Percentiles rank a stretch among this genome's conserved stretches.
phyloP scores from a whole-genome alignment of 2,113 vertebrate genomes.

The Chunga burmeisteri region DNA sequence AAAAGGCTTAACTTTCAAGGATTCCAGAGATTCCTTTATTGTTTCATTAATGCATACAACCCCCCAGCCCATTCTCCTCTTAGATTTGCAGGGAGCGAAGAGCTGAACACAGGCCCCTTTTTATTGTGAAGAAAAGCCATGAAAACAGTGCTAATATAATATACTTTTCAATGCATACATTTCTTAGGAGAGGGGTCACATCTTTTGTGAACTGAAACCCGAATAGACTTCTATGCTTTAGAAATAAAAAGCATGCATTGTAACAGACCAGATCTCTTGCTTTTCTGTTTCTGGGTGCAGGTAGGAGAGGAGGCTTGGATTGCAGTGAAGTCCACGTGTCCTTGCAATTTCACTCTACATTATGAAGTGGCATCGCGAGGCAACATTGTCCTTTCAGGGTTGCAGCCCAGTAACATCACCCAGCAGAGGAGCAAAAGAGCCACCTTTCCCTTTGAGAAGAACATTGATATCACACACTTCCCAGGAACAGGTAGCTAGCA shows the following conservation, averaged over 20 bases:
- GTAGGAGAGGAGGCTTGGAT: constrained; percentile 85
- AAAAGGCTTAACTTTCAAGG: constrained; percentile 57
- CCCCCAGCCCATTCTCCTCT: neutral
- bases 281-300: constrained; percentile 64
- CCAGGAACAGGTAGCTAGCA: constrained; percentile 58
- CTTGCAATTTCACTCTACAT: constrained; percentile 89
- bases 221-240: neutral
- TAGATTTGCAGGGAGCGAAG: neutral
- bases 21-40: constrained; percentile 64
- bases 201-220: neutral
- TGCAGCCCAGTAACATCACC: constrained; percentile 75
- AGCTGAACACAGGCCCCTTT: neutral
- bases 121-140: neutral
- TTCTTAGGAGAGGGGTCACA: neutral
- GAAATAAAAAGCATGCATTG: neutral
- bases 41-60: constrained; percentile 24
- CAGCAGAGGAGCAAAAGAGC: constrained; percentile 78
- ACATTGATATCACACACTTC: constrained; percentile 61
- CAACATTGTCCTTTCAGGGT: constrained; percentile 87
- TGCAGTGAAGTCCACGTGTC: constrained; percentile 86
- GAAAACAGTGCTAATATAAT: neutral
- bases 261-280: neutral
- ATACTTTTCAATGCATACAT: neutral
- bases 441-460: constrained; percentile 75
- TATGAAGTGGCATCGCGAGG: constrained; percentile 88